Evolutionary conservation across 2,888 invertebrate genomes (phyloP), one percentile per base, ranked within the genome.

Genomic region (Seladonia tumulorum): DNA sequence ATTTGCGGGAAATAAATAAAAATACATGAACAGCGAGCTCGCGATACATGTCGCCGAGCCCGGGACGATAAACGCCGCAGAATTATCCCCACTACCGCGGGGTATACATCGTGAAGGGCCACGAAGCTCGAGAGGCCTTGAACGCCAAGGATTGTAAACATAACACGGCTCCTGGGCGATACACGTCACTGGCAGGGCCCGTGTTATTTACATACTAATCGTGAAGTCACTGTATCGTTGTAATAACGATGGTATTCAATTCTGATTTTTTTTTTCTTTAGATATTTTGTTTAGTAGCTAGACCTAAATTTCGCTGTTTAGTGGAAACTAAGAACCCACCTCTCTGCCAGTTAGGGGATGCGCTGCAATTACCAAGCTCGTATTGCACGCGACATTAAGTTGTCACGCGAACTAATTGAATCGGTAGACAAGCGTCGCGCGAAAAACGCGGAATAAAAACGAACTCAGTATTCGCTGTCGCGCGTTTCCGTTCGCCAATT

Each of bases 401-500:
- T 68, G 68, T 68, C 35, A 68, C 68, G 42, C 42, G 42, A 39
- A 68, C 22, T 68, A 42, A 68, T 68, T 68, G 35, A 68, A 42
- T 68, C 68, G 35, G 42, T 5, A 4, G 68, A 22, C 42, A 22
- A 12, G n/a, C 22, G 10, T 68, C 39, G 22, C 68, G n/a, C 12
- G n/a, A n/a, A 68, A 68, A 35, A 68, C 29, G 39, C 39, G 12
- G 35, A 22, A 68, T 35, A 68, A 68, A 35, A 68, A 68, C 39
- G 22, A 5, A 68, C n/a, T 14, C 14, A 12, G 42, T 12, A 22
- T 2, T 42, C 22, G 35, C 53, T 63, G 39, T 49, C 18, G 79
- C 60, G 47, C 22, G 22, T 47, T 63, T 63, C 74, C 74, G 47
- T 79, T 79, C 74, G 35, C 47, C 45, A 47, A 66, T 74, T 74